Percentiles rank a stretch among this genome's conserved stretches.
phyloP scores from a whole-genome alignment of 2,797 vertebrate genomes.

The Todus mexicanus region DNA sequence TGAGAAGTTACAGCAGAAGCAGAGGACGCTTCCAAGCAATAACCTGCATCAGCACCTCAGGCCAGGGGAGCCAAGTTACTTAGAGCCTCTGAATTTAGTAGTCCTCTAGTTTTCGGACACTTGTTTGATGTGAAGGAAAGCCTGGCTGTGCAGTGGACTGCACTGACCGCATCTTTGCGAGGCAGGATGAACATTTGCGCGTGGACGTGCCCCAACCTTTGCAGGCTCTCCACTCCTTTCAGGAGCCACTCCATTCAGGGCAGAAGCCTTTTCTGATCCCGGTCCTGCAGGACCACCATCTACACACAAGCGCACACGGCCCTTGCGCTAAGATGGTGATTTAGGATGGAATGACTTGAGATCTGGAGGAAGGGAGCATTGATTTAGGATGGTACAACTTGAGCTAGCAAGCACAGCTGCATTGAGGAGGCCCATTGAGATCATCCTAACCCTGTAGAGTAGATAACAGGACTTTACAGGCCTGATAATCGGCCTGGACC shows the following conservation, averaged over 20 bases:
- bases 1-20: background rate
- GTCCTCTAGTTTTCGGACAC: background rate
- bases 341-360: too few species aligned
- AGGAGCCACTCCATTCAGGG: background rate
- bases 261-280: background rate
- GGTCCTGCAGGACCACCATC: background rate
- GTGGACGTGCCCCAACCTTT: background rate
- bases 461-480: too few species aligned
- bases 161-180: too few species aligned
- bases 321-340: rapidly evolving
- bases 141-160: background rate
- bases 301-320: rapidly evolving
- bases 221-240: background rate
- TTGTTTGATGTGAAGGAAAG: rapidly evolving
- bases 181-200: rapidly evolving
- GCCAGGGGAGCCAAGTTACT: background rate
- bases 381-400: too few species aligned
- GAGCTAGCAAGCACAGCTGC: too few species aligned
- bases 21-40: background rate
- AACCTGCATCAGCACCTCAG: background rate
- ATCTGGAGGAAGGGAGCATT: background rate
- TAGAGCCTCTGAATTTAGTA: background rate
- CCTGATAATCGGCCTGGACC: too few species aligned
- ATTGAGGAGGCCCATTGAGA: too few species aligned
- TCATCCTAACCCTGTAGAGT: too few species aligned